Evolutionary conservation across 2,888 invertebrate species (phyloP), one percentile per base, ranked within the genome.

Genomic region (Palloptera scutellata): DNA sequence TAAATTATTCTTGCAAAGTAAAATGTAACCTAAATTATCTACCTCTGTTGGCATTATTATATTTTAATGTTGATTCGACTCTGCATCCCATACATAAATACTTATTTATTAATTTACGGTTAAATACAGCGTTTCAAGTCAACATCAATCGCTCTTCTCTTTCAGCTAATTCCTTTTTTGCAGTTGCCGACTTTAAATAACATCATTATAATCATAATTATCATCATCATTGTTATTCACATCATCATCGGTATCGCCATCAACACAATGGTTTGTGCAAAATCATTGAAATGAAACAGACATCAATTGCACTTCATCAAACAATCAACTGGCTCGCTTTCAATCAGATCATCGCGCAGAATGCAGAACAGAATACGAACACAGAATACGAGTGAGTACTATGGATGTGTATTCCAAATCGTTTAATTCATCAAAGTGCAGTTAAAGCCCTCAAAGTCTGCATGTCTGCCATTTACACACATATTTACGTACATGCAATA

Each of bases 221-320:
- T 6, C 30, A 30, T 30, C 30, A 2, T 30, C 30, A 30, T 30
- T 30, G 6, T 30, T 4, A 30, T 30, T 30, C 30, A 30, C 30
- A 30, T 30, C 30, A 30, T 30, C 30, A 30, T 30, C 30, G 30
- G 2, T 30, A 30, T 30, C 30, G 30, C 6, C 30, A 30, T 30
- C 30, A 30, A 30, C 30, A 30, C 30, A 30, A 30, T 30, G 30
- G 30, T 30, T 30, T 30, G 30, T 30, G 76, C 74, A 67, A 73
- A 78, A 76, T 75, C 79, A 78, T 73, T 79, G 77, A 78, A 78
- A 79, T 73, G 75, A 73, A 77, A 76, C 79, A 75, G 75, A 75
- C 78, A 75, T 77, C 77, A 76, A 78, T 78, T 75, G 77, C 76
- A 75, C 76, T 76, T 74, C 77, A 77, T 78, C 77, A 78, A 61